Percentiles rank a stretch among this genome's conserved stretches.
phyloP scores from a whole-genome alignment of 2,113 vertebrate species.

The Choloepus hoffmanni region DNA sequence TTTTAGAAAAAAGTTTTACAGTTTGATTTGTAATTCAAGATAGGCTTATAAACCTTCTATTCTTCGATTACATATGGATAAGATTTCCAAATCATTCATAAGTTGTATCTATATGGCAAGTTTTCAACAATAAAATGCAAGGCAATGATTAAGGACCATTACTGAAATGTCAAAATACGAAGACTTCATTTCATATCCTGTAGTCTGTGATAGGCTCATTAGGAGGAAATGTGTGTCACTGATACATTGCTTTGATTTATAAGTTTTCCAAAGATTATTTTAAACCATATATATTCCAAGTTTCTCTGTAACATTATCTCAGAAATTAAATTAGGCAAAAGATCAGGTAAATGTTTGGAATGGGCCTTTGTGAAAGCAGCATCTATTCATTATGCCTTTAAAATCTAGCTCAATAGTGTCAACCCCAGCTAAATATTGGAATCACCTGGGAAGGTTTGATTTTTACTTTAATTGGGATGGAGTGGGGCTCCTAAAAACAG shows the following conservation, averaged over 20 bases:
- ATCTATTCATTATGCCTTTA: neutral
- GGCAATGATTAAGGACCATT: slow-evolving; percentile 52
- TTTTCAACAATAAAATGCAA: slow-evolving; percentile 60
- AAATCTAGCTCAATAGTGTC: neutral
- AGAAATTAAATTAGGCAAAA: slow-evolving; percentile 35
- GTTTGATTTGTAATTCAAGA: slow-evolving; percentile 56
- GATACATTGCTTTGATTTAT: slow-evolving; percentile 26
- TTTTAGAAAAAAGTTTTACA: slow-evolving; percentile 59
- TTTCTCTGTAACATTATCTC: slow-evolving; percentile 41
- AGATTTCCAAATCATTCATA: slow-evolving; percentile 33
- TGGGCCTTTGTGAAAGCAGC: neutral
- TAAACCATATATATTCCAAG: neutral
- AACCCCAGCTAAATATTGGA: neutral
- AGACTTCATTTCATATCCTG: neutral
- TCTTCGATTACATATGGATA: neutral
- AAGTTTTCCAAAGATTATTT: slow-evolving; percentile 52
- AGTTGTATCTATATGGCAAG: slow-evolving; percentile 39
- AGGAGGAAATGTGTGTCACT: neutral
- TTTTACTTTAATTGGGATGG: neutral
- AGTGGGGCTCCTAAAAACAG: slow-evolving; percentile 1
- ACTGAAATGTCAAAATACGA: slow-evolving; percentile 50
- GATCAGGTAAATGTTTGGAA: neutral
- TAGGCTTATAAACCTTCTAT: neutral
- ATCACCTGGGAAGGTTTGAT: neutral
- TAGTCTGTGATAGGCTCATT: neutral